A percentile compares a stretch with the other conserved stretches of the same genome.
Evolutionary conservation across 2,113 vertebrate species (phyloP).

Genomic region (Lepus europaeus): DNA sequence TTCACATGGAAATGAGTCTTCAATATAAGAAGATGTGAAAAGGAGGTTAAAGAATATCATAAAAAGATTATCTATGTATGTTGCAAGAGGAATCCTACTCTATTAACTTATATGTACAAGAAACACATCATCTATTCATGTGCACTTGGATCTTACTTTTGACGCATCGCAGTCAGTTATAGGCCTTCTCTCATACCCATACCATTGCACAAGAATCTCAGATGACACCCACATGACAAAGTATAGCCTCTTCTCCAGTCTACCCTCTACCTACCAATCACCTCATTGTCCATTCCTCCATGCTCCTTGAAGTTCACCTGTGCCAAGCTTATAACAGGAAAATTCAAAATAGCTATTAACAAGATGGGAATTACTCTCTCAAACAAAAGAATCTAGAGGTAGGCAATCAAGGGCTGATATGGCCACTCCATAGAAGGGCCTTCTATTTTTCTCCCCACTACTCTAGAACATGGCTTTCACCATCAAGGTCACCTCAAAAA

Average conservation of each 20-base stretch:
- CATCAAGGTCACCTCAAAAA: not conserved
- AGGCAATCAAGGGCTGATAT: not conserved
- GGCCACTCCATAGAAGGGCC: not conserved
- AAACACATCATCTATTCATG: constrained; percentile 4
- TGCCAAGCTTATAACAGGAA: not conserved
- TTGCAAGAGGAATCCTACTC: not conserved
- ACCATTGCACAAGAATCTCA: not conserved
- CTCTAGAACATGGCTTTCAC: not conserved
- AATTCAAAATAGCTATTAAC: constrained; percentile 10
- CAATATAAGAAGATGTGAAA: not conserved
- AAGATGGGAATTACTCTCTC: not conserved
- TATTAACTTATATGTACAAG: not conserved
- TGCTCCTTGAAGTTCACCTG: not conserved
- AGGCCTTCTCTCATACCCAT: not conserved
- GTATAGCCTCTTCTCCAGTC: not conserved
- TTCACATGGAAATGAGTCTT: not conserved
- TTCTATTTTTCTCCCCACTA: not conserved
- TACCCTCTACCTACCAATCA: not conserved
- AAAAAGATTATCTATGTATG: not conserved
- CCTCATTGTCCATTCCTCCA: not conserved
- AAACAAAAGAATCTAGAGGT: not conserved
- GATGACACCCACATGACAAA: not conserved
- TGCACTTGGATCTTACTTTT: not conserved
- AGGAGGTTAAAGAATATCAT: not conserved
- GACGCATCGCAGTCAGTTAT: not conserved